phyloP scores from a whole-genome alignment of 2,113 vertebrate species.

The Tragelaphus buxtoni region DNA sequence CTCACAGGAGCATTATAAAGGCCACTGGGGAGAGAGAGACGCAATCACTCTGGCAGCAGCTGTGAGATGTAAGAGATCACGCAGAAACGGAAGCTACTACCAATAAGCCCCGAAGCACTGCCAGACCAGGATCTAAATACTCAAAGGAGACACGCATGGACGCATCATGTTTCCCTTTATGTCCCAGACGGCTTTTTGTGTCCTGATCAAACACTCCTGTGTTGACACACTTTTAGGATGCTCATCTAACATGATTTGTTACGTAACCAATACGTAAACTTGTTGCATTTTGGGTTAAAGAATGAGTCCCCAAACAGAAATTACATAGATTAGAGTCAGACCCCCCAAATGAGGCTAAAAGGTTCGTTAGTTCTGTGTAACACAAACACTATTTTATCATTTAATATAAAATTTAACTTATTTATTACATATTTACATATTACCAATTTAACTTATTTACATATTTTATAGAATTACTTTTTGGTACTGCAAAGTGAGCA shows the following conservation, averaged over 20 bases:
- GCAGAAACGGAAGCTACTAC: neutral
- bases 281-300: neutral
- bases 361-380: neutral
- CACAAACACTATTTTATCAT: neutral
- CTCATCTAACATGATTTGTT: neutral
- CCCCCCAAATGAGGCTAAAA: neutral
- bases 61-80: neutral
- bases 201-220: neutral
- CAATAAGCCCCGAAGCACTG: neutral
- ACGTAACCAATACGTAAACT: neutral
- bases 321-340: neutral
- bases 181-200: neutral
- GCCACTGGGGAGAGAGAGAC: neutral
- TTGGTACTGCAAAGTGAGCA: neutral
- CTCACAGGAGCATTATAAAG: neutral
- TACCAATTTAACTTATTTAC: neutral
- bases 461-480: neutral
- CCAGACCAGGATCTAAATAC: neutral
- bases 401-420: neutral
- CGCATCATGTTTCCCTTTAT: neutral
- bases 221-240: neutral
- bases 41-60: neutral
- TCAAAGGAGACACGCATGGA: neutral
- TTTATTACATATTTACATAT: neutral
- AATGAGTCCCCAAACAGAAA: neutral